phyloP scores from a whole-genome alignment of 2,797 vertebrate genomes.

The Cygnus olor region DNA sequence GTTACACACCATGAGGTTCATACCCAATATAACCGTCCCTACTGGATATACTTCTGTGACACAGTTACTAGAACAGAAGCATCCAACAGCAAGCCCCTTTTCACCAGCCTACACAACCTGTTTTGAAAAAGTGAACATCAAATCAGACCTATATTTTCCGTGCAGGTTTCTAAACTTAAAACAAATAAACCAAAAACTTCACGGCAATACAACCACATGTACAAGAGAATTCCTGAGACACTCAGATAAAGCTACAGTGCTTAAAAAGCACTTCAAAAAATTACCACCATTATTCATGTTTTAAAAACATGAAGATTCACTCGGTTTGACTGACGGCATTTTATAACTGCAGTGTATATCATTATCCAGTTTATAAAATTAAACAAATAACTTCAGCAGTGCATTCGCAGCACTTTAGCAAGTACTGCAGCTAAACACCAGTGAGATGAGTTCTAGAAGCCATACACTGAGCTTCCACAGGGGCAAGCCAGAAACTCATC shows the following conservation, averaged over 20 bases:
- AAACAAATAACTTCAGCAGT: background rate
- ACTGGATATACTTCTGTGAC: background rate
- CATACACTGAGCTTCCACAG: background rate
- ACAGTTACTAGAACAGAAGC: background rate
- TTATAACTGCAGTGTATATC: background rate
- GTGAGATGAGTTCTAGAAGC: background rate
- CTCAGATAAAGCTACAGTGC: background rate
- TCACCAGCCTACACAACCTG: background rate
- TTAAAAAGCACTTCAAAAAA: background rate
- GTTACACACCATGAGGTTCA: background rate
- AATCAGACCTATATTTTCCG: background rate
- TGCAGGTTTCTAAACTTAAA: background rate
- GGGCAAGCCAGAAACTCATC: background rate
- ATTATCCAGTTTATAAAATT: background rate
- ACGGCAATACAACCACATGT: background rate
- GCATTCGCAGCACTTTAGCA: background rate
- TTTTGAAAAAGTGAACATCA: background rate
- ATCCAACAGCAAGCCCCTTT: background rate
- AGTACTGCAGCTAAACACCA: background rate
- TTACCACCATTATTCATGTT: background rate
- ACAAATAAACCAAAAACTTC: slow-evolving; percentile 15
- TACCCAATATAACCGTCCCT: background rate
- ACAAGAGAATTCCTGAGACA: background rate
- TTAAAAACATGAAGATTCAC: background rate
- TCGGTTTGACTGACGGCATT: background rate